Evolutionary conservation across 92 coral and sea anemone species (phyloP), one percentile per base, ranked within the genome.

Genomic region (Pocillopora meandrina): DNA sequence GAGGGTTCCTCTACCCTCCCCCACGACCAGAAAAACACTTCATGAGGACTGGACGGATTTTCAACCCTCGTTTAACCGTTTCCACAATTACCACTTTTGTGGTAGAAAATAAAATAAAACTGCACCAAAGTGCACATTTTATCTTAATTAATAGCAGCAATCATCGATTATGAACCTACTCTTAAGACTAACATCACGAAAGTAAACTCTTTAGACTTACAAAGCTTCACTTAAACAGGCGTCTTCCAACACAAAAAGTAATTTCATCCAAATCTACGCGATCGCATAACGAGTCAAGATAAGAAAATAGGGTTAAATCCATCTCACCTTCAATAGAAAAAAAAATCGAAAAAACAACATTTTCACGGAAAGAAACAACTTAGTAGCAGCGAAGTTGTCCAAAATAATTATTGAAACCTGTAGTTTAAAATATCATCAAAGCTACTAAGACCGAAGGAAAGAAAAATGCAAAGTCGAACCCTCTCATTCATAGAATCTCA

Each of bases 391-490:
- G 61, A 83, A 7, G 60, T 18, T 52, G 61, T 52, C 12, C 12
- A 34, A 75, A 75, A 34, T 16, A 8, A 75, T 21, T 56, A 15
- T 23, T 18, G 55, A 61, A 36, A 63, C 56, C 81, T 59, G 62
- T 57, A 17, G 55, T 34, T 31, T 81, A 59, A 70, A 81, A 70
- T 71, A 81, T 21, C 15, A 56, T 70, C 71, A 81, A 70, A 59
- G 80, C 56, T 76, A 58, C 20, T 16, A 33, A 34, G 52, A 52
- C n/a, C 57, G 61, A 56, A 59, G 1, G 34, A 1, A 23, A 18
- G 2, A 10, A 16, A 49, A 5, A 70, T 7, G n/a, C 21, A 0
- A 8, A 34, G 20, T 20, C 1, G 56, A 69, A 36, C 21, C 74
- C 33, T 12, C 56, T 15, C 36, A 59, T 34, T 49, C 35, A 70